phyloP scores from a whole-genome alignment of 2,888 invertebrate genomes.

The Hyposoter dolosus region DNA sequence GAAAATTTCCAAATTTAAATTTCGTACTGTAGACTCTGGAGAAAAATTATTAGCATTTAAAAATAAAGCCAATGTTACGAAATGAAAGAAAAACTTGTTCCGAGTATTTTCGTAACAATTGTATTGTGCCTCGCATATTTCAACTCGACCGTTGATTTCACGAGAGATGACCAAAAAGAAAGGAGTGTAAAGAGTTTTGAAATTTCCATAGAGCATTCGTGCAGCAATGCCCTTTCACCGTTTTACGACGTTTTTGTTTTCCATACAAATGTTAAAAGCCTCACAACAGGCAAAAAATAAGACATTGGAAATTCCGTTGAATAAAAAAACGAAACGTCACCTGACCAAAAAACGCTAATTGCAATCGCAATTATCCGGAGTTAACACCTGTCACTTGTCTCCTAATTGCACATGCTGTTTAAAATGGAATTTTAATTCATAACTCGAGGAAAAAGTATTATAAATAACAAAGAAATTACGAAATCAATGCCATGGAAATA shows the following conservation, averaged over 20 bases:
- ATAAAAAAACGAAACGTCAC: background rate
- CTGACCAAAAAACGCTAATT: conserved; percentile 2
- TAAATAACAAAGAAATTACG: conserved; percentile 17
- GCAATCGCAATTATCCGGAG: conserved; percentile 13
- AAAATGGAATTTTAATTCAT: conserved; percentile 1
- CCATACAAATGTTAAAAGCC: background rate
- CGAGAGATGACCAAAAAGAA: background rate
- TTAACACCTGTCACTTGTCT: conserved; percentile 11
- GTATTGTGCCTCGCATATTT: background rate
- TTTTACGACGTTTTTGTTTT: background rate
- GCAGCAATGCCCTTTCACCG: conserved; percentile 1
- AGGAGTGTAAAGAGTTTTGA: background rate
- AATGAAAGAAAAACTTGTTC: background rate
- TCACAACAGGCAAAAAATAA: background rate
- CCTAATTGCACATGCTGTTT: background rate
- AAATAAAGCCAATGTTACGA: background rate
- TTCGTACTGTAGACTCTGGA: too few species aligned
- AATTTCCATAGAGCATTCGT: background rate
- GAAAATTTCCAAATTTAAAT: too few species aligned
- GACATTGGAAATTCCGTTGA: background rate
- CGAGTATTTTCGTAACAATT: background rate
- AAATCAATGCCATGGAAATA: background rate
- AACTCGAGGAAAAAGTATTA: background rate
- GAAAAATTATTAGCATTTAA: background rate
- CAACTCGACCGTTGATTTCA: background rate